Conservation (phyloP, 2,888 invertebrate genomes). For the Acrocera orbiculus region DNA sequence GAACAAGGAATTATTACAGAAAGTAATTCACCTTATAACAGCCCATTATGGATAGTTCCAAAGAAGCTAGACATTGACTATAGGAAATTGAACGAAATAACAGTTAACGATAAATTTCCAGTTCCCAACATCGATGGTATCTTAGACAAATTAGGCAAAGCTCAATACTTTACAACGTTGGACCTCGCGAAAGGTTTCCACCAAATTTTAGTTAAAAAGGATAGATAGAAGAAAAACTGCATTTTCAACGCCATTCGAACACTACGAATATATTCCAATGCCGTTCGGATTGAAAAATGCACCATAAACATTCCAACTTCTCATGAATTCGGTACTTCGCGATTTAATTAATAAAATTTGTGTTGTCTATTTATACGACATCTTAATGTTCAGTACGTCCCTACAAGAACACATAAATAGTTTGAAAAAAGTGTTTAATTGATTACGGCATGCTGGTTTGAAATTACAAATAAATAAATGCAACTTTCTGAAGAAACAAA, state of each 20-base stretch:
- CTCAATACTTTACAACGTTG: conserved; percentile 10
- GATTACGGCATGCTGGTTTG: neutral
- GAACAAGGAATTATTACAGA: no score
- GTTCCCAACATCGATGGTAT: conserved; percentile 12
- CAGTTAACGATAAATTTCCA: no score
- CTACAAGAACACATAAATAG: conserved; percentile 1
- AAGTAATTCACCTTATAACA: no score
- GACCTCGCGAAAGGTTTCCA: conserved; percentile 15
- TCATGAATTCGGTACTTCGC: conserved; percentile 3
- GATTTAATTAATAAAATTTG: conserved; percentile 2
- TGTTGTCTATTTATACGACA: conserved; percentile 8
- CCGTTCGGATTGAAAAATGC: conserved; percentile 5
- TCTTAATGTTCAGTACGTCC: conserved; percentile 3
- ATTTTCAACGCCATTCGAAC: conserved; percentile 5
- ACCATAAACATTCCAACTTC: neutral
- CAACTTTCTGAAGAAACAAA: conserved; percentile 14
- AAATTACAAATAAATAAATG: conserved; percentile 5
- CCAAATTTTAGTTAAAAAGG: conserved; percentile 7
- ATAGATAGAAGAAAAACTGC: conserved; percentile 6
- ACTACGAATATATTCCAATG: conserved; percentile 3
- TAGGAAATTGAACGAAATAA: no score
- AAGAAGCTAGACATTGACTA: no score
- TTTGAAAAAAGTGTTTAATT: conserved; percentile 1
- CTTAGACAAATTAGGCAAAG: conserved; percentile 1
- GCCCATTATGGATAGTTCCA: no score